Evolutionary conservation across 2,888 invertebrate species (phyloP), one percentile per base, ranked within the genome.

Genomic region (Hirtodrosophila confusa): DNA sequence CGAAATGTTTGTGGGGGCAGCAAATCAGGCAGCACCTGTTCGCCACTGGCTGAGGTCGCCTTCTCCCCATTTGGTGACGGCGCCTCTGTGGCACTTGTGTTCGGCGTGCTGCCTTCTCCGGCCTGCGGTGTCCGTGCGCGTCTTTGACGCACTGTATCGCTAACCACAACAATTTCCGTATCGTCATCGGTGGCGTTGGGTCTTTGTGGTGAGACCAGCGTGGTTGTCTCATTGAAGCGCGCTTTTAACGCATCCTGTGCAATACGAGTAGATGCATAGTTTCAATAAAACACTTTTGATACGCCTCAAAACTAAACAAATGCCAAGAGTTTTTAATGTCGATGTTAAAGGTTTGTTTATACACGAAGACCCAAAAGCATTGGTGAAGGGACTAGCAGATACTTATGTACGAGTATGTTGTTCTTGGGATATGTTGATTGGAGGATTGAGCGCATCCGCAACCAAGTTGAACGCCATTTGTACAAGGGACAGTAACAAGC

Each of bases 1-100:
- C 94, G 93, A 88, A 94, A 94, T 1, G 94, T 94, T 89, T 93
- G 93, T 69, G 93, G 93, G 75, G 93, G 93, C 89, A 93, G 90
- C 50, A 93, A 90, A 66, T 92, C 90, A 6, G 92, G 92, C 55
- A 92, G 80, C 11, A 91, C 92, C 51, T 84, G 84, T n/a, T 92
- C 91, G 3, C 53, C 72, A 23, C 11, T 44, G 4, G 48, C n/a
- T 5, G 47, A n/a, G 11, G 56, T 36, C 6, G 31, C 23, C 43
- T 12, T 31, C 0, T 64, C 51, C 37, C 49, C 47, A 3, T 63
- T 57, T 35, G 71, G 47, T 35, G 75, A 62, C 5, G 91, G 47
- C n/a, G n/a, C 4, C 31, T 64, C 91, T 8, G 48, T 50, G 10
- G 41, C 39, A 11, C 55, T 61, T 29, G 61, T 55, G 27, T 61